Conservation (phyloP, 1,140 invertebrate genomes). For the Bombus ignitus region DNA sequence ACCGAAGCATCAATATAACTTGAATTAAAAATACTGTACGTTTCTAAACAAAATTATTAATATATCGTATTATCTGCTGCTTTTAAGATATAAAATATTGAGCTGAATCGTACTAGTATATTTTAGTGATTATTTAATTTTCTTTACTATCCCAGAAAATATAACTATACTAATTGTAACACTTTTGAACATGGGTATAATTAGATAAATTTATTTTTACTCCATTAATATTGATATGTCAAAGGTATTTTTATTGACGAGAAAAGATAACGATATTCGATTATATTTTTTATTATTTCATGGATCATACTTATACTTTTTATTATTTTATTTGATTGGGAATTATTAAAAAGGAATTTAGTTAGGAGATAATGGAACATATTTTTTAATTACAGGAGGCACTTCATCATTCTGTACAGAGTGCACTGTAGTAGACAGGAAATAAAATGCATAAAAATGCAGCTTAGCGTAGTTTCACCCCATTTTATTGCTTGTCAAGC, state of each 20-base stretch:
- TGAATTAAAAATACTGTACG: too few relatives aligned
- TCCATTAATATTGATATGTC: too few relatives aligned
- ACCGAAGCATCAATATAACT: too few relatives aligned
- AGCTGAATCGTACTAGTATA: neutral
- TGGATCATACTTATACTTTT: too few relatives aligned
- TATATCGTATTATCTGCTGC: neutral
- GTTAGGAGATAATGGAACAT: too few relatives aligned
- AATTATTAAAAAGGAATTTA: neutral
- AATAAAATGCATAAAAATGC: slow-evolving; percentile 2
- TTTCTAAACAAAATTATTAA: neutral
- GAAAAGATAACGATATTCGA: neutral
- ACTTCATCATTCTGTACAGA: neutral
- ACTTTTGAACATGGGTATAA: too few relatives aligned
- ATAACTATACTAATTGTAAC: too few relatives aligned
- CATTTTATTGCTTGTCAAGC: neutral
- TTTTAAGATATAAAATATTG: neutral
- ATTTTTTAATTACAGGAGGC: neutral
- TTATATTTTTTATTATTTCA: too few relatives aligned
- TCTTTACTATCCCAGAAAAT: too few relatives aligned
- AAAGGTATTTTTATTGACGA: neutral
- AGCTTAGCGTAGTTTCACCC: neutral
- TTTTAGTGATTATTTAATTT: too few relatives aligned
- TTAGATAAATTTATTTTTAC: too few relatives aligned
- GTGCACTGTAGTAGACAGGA: neutral
- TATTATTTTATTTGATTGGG: too few relatives aligned